Percentiles rank a stretch among this genome's conserved stretches.
phyloP scores from a whole-genome alignment of 2,888 invertebrate genomes.

The Phaedon cochleariae region DNA sequence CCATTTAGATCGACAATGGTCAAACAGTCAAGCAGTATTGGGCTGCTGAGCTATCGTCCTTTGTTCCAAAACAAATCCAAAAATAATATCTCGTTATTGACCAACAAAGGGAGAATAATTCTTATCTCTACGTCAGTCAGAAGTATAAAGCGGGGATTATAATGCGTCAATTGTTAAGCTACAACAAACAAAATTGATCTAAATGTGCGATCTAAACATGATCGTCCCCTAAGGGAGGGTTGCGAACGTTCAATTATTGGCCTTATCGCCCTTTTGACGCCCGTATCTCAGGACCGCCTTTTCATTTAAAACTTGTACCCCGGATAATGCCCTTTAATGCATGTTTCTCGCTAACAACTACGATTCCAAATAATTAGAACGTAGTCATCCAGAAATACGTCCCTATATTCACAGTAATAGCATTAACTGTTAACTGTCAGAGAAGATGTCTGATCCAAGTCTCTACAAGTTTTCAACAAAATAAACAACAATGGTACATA shows the following conservation, averaged over 20 bases:
- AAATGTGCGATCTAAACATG: conserved; percentile 63
- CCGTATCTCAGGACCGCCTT: conserved; percentile 57
- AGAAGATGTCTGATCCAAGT: too few species aligned
- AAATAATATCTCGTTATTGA: conserved; percentile 50
- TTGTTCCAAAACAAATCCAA: conserved; percentile 40
- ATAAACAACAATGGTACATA: too few species aligned
- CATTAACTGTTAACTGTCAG: too few species aligned
- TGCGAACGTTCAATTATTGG: conserved; percentile 60
- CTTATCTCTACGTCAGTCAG: conserved; percentile 57
- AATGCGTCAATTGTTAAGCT: conserved; percentile 61
- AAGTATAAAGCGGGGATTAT: conserved; percentile 59
- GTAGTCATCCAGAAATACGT: conserved; percentile 40
- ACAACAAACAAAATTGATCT: conserved; percentile 63
- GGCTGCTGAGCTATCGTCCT: conserved; percentile 7
- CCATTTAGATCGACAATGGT: not conserved
- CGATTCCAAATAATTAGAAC: conserved; percentile 42
- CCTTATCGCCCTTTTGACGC: conserved; percentile 58
- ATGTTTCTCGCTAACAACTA: conserved; percentile 45
- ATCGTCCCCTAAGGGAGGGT: conserved; percentile 56
- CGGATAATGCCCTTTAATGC: conserved; percentile 49
- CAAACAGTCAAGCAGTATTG: not conserved
- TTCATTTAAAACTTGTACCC: conserved; percentile 52
- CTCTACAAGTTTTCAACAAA: too few species aligned
- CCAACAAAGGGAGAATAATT: conserved; percentile 53
- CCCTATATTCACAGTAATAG: too few species aligned